Evolutionary conservation across 2,797 vertebrate species (phyloP), one percentile per base, ranked within the genome.

Genomic region (Spinibarbus caldwelli): DNA sequence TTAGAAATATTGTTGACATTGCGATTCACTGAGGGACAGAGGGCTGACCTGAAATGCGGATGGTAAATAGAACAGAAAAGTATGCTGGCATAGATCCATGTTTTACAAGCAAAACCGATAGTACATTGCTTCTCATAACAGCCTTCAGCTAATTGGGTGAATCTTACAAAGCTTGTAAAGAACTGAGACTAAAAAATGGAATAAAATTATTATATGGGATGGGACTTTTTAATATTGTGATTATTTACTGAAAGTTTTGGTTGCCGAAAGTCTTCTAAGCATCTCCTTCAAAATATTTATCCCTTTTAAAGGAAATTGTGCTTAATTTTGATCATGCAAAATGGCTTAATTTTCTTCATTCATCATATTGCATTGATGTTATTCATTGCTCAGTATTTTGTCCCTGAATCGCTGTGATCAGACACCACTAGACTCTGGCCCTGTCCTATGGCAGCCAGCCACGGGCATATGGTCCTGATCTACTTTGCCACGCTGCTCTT

Each of bases 1-100:
- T 79, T 72, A 66, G 76, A 66, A 64, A 47, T 36, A 47, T 64
- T 80, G 73, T 78, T 78, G 73, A 78, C 73, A 43, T 68, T 78
- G 54, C 47, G n/a, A 26, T 21, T 68, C 36, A 34, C n/a, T 15
- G 64, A 68, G 47, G 8, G 73, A 43, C 31, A n/a, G 34, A 67
- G 31, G 17, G n/a, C 45, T 38, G 71, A n/a, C 80, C 54, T 77
- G 82, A 76, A 29, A 73, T 36, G 43, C 2, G 47, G 82, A 26
- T 67, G 45, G 45, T 54, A 15, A 72, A 62, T 82, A 45, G 36
- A 21, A 21, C 34, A 31, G 82, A 54, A 45, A 8, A 76, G n/a
- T 45, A 59, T 31, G 45, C n/a, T 71, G 68, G 36, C 52, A 21
- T 23, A 31, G 67, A 75, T 52, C 26, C 72, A 73, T 38, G 11